A percentile compares a stretch with the other conserved stretches of the same genome.
phyloP scores from a whole-genome alignment of 2,888 invertebrate genomes.

The Leucania comma region DNA sequence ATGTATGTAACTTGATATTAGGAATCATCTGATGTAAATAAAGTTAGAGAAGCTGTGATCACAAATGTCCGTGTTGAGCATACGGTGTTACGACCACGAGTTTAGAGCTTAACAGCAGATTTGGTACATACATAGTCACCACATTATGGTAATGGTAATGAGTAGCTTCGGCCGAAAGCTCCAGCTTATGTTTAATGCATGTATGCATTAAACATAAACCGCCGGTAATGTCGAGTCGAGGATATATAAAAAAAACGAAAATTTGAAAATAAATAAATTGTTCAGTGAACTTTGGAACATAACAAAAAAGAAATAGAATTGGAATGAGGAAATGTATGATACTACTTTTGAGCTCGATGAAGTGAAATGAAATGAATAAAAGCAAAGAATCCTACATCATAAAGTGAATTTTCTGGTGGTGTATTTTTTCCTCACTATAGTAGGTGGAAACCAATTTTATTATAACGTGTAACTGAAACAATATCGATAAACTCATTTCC shows the following conservation, averaged over 20 bases:
- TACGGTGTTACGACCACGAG: neutral
- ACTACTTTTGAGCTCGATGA: neutral
- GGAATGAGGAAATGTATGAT: conserved; percentile 13
- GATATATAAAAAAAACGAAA: neutral
- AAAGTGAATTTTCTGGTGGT: no score
- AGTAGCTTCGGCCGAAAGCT: conserved; percentile 17
- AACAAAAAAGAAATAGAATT: conserved; percentile 23
- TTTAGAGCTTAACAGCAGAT: conserved; percentile 7
- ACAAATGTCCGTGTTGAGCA: conserved; percentile 2
- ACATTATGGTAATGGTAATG: conserved; percentile 44
- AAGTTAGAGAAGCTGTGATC: conserved; percentile 6
- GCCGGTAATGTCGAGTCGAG: neutral
- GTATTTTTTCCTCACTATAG: neutral
- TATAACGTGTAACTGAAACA: neutral
- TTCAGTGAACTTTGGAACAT: neutral
- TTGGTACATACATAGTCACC: conserved; percentile 11
- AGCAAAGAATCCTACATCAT: no score
- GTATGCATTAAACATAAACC: no score
- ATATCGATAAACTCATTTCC: neutral
- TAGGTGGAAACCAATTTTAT: neutral
- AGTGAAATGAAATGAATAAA: conserved; percentile 6
- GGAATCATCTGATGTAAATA: conserved; percentile 7
- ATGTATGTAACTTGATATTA: neutral
- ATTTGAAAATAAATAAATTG: conserved; percentile 17
- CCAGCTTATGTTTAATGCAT: conserved; percentile 34